Conservation (phyloP, 2,888 invertebrate genomes). For the Entomobrya multifasciata region DNA sequence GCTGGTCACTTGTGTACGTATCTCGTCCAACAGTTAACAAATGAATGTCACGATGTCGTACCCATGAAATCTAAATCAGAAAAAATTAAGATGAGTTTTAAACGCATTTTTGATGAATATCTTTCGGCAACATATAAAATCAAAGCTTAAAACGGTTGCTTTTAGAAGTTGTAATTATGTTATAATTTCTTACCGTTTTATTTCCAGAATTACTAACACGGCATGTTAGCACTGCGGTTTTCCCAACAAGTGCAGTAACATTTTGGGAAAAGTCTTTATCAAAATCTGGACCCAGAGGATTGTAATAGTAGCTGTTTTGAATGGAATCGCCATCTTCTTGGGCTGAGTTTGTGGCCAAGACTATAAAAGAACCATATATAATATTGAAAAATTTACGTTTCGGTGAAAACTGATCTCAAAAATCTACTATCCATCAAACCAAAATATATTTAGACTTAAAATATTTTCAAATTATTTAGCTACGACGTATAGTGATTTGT, state of each 20-base stretch:
- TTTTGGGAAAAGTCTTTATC: conserved; percentile 86
- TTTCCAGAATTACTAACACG: conserved; percentile 90
- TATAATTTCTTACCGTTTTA: conserved; percentile 92
- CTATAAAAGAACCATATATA: conserved; percentile 73
- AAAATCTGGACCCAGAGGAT: conserved; percentile 79
- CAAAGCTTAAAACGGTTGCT: no score
- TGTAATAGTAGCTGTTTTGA: conserved; percentile 74
- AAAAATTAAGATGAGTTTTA: no score
- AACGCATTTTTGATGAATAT: no score
- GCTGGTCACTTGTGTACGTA: conserved; percentile 92
- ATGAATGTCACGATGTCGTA: conserved; percentile 88
- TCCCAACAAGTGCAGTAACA: conserved; percentile 90
- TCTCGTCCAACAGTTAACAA: conserved; percentile 87
- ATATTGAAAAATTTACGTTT: no score
- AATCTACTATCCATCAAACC: no score
- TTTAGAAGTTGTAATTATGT: no score
- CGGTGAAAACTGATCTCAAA: no score
- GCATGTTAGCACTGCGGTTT: conserved; percentile 91
- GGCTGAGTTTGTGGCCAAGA: conserved; percentile 78
- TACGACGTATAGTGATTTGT: no score
- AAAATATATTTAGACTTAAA: no score
- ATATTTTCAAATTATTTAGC: no score
- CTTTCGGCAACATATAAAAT: no score
- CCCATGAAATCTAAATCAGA: conserved; percentile 87
- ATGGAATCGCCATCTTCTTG: conserved; percentile 79